phyloP scores from a whole-genome alignment of 30 jellyfish, hydroid and myxozoan genomes.

The Nemopilema nomurai region DNA sequence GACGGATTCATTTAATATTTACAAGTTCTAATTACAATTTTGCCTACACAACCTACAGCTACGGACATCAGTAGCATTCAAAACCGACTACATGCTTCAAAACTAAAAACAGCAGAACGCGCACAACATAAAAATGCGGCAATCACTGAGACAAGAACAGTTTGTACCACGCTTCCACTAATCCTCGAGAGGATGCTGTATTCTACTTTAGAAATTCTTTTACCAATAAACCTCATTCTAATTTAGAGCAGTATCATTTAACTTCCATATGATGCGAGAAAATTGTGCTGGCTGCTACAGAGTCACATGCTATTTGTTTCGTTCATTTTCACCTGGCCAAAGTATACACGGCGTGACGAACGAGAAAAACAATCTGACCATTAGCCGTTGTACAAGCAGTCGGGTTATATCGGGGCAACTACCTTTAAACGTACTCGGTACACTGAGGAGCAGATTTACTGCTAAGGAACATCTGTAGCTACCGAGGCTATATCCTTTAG shows the following conservation, averaged over 20 bases:
- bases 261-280: background rate
- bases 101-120: background rate
- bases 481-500: background rate
- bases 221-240: background rate
- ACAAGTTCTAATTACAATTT: background rate
- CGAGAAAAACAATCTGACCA: background rate
- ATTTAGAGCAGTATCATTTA: background rate
- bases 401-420: no score
- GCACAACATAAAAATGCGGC: slow-evolving; percentile 6
- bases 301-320: background rate
- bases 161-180: background rate
- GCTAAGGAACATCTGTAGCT: background rate
- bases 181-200: slow-evolving; percentile 24
- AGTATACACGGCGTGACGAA: background rate
- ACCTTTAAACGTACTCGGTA: no score
- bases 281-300: background rate
- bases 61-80: background rate
- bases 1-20: background rate
- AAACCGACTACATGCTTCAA: background rate
- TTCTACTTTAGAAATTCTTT: background rate
- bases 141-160: slow-evolving; percentile 14
- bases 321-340: background rate
- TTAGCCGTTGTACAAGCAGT: background rate
- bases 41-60: background rate
- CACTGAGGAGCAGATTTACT: no score